phyloP scores from a whole-genome alignment of 1,140 invertebrate genomes.

The Rhagoletis zephyria region DNA sequence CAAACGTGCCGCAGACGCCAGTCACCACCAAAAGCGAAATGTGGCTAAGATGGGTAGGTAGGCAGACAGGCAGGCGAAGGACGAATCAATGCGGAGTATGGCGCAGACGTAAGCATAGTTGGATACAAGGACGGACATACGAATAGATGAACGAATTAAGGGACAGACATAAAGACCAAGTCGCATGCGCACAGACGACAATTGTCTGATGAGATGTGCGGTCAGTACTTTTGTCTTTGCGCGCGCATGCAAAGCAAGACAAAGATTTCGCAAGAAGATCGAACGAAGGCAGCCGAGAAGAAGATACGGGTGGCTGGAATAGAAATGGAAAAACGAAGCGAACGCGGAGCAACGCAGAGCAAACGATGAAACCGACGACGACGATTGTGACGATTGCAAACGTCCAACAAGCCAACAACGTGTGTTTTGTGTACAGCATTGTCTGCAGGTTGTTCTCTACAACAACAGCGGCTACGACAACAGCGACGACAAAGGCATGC shows the following conservation, averaged over 20 bases:
- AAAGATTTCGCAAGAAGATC: slow-evolving; percentile 49
- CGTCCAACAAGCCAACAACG: slow-evolving; percentile 4
- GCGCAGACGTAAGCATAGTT: neutral
- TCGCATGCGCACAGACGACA: slow-evolving; percentile 17
- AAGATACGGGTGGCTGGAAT: neutral
- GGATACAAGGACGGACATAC: neutral
- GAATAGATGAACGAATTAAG: neutral
- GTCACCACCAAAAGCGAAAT: slow-evolving; percentile 1
- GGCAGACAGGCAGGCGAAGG: neutral
- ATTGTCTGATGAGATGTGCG: slow-evolving; percentile 46
- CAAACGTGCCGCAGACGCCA: slow-evolving; percentile 21
- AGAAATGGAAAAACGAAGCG: neutral
- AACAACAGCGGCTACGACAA: neutral
- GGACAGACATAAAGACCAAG: neutral
- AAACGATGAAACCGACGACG: neutral
- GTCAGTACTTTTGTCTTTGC: slow-evolving; percentile 27
- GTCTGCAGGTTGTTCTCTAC: slow-evolving; percentile 28
- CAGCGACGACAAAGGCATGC: slow-evolving; percentile 13
- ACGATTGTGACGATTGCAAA: slow-evolving; percentile 37
- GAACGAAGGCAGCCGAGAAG: neutral
- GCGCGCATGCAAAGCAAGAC: slow-evolving; percentile 45
- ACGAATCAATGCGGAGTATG: neutral
- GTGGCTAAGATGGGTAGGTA: neutral
- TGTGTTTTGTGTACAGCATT: slow-evolving; percentile 21
- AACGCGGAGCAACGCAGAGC: neutral